phyloP scores from a whole-genome alignment of 2,797 vertebrate species.

The Synaphobranchus kaupii region DNA sequence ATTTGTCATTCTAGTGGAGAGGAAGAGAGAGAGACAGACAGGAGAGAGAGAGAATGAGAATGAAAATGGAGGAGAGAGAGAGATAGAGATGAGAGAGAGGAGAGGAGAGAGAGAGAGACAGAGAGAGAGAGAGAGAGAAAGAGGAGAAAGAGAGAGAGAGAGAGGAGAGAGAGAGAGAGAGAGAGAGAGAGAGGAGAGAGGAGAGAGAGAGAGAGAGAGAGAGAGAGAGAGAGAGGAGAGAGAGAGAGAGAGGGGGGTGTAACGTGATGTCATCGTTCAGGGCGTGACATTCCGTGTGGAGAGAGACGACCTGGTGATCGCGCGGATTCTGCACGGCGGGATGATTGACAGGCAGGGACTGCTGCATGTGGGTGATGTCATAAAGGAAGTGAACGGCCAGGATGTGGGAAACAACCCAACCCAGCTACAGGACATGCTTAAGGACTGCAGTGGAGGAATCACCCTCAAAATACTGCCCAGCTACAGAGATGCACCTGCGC shows the following conservation, averaged over 20 bases:
- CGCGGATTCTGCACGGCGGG: slow-evolving; percentile 83
- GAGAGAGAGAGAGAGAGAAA: too few species aligned
- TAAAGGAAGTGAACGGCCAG: slow-evolving; percentile 89
- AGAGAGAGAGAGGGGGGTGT: background rate
- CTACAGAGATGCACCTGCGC: slow-evolving; percentile 82
- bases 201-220: background rate
- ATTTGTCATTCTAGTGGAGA: too few species aligned
- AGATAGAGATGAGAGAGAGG: too few species aligned
- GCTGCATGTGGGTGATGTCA: slow-evolving; percentile 85
- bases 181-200: background rate
- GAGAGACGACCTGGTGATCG: slow-evolving; percentile 83
- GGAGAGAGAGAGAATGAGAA: too few species aligned
- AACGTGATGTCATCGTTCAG: slow-evolving; percentile 55
- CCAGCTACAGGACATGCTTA: slow-evolving; percentile 92
- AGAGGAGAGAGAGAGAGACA: background rate
- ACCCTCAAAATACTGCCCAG: slow-evolving; percentile 96
- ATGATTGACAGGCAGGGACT: slow-evolving; percentile 88
- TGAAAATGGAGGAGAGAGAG: too few species aligned
- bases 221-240: background rate
- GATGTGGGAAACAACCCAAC: slow-evolving; percentile 93
- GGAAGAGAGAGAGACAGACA: too few species aligned
- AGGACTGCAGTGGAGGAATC: slow-evolving; percentile 92
- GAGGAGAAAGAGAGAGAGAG: background rate
- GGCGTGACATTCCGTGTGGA: slow-evolving; percentile 86
- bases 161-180: too few species aligned